Evolutionary conservation across 2,113 vertebrate species (phyloP).

Genomic region (Butorides virescens): DNA sequence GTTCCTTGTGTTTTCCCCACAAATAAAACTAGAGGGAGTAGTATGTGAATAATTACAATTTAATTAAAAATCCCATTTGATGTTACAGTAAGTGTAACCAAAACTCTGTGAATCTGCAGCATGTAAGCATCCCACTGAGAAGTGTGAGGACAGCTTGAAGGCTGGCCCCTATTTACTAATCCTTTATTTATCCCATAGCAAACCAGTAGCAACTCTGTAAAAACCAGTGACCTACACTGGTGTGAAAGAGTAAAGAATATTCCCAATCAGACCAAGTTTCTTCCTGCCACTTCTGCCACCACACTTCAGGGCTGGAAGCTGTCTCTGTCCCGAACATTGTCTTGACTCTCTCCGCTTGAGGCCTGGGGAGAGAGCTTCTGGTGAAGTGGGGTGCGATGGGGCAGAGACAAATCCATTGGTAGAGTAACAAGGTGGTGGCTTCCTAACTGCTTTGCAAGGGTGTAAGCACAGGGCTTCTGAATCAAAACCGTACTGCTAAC

Average conservation of each 20-base stretch:
- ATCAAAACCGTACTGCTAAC: neutral
- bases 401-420: neutral
- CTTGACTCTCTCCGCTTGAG: neutral
- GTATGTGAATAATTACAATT: neutral
- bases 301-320: neutral
- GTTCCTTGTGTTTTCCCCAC: neutral
- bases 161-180: neutral
- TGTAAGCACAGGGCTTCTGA: neutral
- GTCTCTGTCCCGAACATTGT: neutral
- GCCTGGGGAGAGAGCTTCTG: neutral
- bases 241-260: neutral
- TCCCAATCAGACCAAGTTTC: neutral
- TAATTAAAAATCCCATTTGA: neutral
- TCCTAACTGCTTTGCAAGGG: neutral
- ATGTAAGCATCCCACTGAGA: neutral
- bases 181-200: neutral
- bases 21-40: neutral
- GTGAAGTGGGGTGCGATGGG: neutral
- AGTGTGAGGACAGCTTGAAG: neutral
- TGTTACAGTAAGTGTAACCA: neutral
- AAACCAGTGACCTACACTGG: neutral
- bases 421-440: neutral
- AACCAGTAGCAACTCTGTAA: neutral
- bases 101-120: neutral
- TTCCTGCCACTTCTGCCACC: neutral